phyloP scores from a whole-genome alignment of 2,797 vertebrate genomes.

The Danio albolineatus region DNA sequence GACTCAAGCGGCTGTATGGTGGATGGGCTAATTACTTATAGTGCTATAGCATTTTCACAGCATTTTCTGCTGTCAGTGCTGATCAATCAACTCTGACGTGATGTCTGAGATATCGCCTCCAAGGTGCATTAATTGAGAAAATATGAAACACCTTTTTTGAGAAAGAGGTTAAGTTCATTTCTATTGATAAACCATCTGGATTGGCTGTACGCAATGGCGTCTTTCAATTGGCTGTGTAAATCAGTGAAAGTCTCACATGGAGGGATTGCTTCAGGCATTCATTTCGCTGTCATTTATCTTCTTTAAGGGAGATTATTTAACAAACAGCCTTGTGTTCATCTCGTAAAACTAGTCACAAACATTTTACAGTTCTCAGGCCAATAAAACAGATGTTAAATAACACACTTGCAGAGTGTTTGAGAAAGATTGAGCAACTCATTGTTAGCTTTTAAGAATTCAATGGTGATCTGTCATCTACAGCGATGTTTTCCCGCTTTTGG shows the following conservation, averaged over 20 bases:
- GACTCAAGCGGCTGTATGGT: constrained; percentile 44
- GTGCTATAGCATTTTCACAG: constrained; percentile 47
- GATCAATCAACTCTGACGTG: constrained; percentile 39
- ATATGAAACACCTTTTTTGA: background rate
- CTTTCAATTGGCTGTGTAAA: constrained; percentile 35
- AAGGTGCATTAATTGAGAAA: constrained; percentile 32
- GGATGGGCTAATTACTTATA: constrained; percentile 54
- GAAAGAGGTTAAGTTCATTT: constrained; percentile 19
- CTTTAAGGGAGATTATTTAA: background rate
- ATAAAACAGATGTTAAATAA: constrained; percentile 27
- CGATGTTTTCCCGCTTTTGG: constrained; percentile 34
- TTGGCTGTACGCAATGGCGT: background rate
- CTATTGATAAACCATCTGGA: constrained; percentile 34
- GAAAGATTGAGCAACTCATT: constrained; percentile 16
- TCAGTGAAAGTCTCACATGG: background rate
- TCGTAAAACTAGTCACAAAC: background rate
- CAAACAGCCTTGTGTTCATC: constrained; percentile 1
- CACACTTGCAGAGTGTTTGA: background rate
- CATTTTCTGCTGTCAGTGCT: constrained; percentile 43
- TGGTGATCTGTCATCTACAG: constrained; percentile 36
- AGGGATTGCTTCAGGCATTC: constrained; percentile 18
- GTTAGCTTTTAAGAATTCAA: constrained; percentile 43
- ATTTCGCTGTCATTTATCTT: constrained; percentile 30
- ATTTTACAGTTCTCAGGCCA: background rate
- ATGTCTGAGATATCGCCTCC: constrained; percentile 34